Percentiles rank a stretch among this genome's conserved stretches.
phyloP scores from a whole-genome alignment of 2,888 invertebrate genomes.

The Endomychus coccineus region DNA sequence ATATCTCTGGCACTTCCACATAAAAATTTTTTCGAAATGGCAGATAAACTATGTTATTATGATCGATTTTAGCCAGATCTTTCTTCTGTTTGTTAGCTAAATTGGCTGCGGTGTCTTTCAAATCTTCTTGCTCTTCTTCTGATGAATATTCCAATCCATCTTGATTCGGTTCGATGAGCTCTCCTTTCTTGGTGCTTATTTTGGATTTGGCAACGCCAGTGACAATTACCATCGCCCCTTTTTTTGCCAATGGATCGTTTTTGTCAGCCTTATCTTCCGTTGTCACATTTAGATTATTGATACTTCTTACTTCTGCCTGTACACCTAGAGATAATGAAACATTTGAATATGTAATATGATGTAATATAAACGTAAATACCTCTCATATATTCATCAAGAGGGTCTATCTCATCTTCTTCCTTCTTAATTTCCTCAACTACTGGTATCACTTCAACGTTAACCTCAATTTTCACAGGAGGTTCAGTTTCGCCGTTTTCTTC shows the following conservation, averaged over 20 bases:
- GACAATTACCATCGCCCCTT: conserved; percentile 68
- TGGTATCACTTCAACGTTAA: conserved; percentile 52
- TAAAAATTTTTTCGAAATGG: conserved; percentile 86
- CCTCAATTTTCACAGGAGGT: conserved; percentile 25
- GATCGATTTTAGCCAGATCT: conserved; percentile 90
- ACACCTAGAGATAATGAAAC: conserved; percentile 38
- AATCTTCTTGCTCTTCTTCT: conserved; percentile 92
- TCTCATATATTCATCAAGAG: conserved; percentile 96
- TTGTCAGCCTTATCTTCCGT: conserved; percentile 42
- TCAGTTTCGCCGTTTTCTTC: conserved; percentile 27
- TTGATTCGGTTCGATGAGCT: conserved; percentile 98
- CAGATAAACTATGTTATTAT: conserved; percentile 77
- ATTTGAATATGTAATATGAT: neutral
- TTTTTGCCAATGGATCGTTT: conserved; percentile 39
- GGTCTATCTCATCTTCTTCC: conserved; percentile 80
- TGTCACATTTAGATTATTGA: conserved; percentile 62
- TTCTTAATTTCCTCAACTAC: conserved; percentile 39
- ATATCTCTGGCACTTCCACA: conserved; percentile 93
- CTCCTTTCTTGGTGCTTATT: conserved; percentile 79
- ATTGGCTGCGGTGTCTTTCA: conserved; percentile 83
- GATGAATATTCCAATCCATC: conserved; percentile 97
- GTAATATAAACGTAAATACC: conserved; percentile 40
- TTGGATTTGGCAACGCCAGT: conserved; percentile 80
- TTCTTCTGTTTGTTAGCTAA: conserved; percentile 86
- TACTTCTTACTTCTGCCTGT: conserved; percentile 75